Evolutionary conservation across 2,113 vertebrate species (phyloP), one percentile per base, ranked within the genome.

Genomic region (Octodon degus): DNA sequence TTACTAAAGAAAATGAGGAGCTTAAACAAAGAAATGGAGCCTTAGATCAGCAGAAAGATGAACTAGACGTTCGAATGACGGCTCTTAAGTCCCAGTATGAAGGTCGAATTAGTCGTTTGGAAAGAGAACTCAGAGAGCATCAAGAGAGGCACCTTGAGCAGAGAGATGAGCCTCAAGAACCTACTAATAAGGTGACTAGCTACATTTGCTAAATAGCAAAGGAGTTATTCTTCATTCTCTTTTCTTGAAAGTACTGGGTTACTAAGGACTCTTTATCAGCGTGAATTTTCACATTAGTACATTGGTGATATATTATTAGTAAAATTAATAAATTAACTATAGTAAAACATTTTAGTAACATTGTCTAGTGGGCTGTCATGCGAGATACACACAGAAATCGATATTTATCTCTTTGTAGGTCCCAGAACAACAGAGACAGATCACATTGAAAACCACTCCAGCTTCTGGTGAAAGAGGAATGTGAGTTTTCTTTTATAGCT

Each of bases 31-130:
- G 98, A 89, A 98, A 97, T 83, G 97, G 96, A 82, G 98, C 98
- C 4, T 90, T 99, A 86, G 99, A 99, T 80, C 98, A 99, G 89
- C 99, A 99, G 97, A 99, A 99, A 60, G 99, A 99, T 8, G 99
- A 99, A 86, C 40, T 99, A 94, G 99, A 99, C 97, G 99, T 99
- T 83, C 99, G 99, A 40, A 98, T 99, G 98, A 99, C 99, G 0
- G 99, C 99, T 0, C 98, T 99, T 0, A 99, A 99, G 97, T 99
- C 99, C 0, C 99, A 99, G 24, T 99, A 99, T 0, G 99, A 99
- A 97, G 99, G 99, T 10, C 99, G 99, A 2, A 99, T 99, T 96
- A 99, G 98, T 98, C 99, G 99, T 9, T 98, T 99, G 96, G 99
- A 99, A 98, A 98, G 99, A 91, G 99, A 99, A 86, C 98, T 99